Evolutionary conservation across 2,113 vertebrate genomes (phyloP).

Genomic region (Corapipo altera): DNA sequence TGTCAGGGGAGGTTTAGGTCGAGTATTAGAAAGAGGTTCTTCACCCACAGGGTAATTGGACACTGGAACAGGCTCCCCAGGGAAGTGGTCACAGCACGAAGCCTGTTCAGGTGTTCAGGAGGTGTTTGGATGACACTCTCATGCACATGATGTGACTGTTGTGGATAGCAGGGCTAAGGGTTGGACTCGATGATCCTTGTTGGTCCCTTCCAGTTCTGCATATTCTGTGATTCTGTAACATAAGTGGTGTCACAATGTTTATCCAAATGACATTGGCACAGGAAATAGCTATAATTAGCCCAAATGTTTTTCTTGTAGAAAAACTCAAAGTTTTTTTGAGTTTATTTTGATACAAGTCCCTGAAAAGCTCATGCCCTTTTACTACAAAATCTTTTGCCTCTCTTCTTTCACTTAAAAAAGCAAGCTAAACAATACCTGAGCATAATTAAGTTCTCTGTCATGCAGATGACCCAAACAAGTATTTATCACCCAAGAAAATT

Average conservation of each 20-base stretch:
- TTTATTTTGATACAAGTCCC: not conserved
- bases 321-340: not conserved
- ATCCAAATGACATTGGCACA: not conserved
- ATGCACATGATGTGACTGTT: not conserved
- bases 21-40: not conserved
- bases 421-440: not conserved
- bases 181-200: not conserved
- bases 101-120: not conserved
- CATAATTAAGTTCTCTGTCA: not conserved
- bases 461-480: not conserved
- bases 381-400: not conserved
- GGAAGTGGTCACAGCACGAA: not conserved
- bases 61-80: not conserved
- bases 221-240: not conserved
- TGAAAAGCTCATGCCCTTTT: not conserved
- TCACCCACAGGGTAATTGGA: not conserved
- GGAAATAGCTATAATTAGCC: conserved; percentile 15
- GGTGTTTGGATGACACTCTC: not conserved
- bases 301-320: not conserved
- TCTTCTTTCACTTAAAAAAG: not conserved
- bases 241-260: not conserved
- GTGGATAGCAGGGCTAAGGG: not conserved
- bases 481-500: not conserved
- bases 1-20: not conserved
- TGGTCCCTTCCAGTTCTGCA: not conserved